A percentile compares a stretch with the other conserved stretches of the same genome.
phyloP scores from a whole-genome alignment of 2,888 invertebrate species.

The Nesidiocoris tenuis region DNA sequence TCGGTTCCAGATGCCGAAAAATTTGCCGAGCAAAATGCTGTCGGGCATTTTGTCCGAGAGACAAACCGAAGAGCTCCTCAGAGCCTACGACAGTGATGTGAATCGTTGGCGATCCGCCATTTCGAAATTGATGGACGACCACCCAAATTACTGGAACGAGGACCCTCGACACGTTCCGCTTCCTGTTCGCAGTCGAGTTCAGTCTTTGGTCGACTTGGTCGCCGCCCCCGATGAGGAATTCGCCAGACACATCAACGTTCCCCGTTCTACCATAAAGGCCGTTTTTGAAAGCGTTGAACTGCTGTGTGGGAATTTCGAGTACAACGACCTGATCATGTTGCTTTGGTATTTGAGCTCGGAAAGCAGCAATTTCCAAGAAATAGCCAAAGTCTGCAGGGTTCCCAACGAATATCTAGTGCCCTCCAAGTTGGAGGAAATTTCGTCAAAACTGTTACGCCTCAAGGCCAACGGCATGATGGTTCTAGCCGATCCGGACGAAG shows the following conservation, averaged over 20 bases:
- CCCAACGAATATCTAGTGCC: background rate
- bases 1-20: background rate
- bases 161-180: background rate
- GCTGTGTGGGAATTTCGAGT: background rate
- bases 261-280: constrained; percentile 5
- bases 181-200: background rate
- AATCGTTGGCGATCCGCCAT: background rate
- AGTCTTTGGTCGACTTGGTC: background rate
- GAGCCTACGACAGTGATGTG: background rate
- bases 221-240: background rate
- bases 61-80: background rate
- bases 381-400: constrained; percentile 2
- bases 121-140: background rate
- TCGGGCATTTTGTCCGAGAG: background rate
- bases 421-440: background rate
- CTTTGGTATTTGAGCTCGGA: constrained; percentile 26
- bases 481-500: constrained; percentile 2
- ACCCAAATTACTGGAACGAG: background rate
- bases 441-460: background rate
- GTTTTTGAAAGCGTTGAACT: constrained; percentile 17
- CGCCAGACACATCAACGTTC: constrained; percentile 8
- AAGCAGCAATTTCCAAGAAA: background rate
- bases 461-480: constrained; percentile 12
- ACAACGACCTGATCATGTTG: constrained; percentile 27
- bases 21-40: background rate